Conservation (phyloP, 2,797 vertebrate species). For the Rhadinocentrus ornatus region DNA sequence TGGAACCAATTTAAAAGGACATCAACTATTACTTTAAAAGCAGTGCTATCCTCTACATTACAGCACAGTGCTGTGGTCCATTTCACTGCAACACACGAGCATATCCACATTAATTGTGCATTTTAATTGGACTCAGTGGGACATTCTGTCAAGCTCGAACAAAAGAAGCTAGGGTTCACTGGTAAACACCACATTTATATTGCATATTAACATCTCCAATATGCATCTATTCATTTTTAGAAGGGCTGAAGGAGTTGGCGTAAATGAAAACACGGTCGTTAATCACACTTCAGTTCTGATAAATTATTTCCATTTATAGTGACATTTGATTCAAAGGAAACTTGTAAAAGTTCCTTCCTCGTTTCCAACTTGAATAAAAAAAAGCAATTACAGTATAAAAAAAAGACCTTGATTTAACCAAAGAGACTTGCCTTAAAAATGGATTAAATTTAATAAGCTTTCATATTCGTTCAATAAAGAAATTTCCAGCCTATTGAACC, state of each 20-base stretch:
- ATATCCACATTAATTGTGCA: not conserved
- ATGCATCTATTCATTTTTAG: not conserved
- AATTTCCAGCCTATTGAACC: no score
- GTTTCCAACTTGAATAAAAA: not conserved
- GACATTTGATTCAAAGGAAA: not conserved
- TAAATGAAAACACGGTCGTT: not conserved
- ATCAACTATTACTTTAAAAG: not conserved
- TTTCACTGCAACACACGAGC: slow-evolving; percentile 5
- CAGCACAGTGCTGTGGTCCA: not conserved
- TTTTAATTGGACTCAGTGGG: slow-evolving; percentile 52
- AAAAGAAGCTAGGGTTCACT: not conserved
- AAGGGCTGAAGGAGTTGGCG: not conserved
- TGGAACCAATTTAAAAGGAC: not conserved
- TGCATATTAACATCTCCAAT: not conserved
- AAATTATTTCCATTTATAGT: not conserved
- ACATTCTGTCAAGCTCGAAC: slow-evolving; percentile 1
- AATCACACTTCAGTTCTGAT: not conserved
- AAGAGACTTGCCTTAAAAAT: not conserved
- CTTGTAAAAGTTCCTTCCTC: not conserved
- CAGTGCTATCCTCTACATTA: not conserved
- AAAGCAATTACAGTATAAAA: not conserved
- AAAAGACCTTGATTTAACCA: not conserved
- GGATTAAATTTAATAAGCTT: no score
- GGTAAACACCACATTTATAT: not conserved
- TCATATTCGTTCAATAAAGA: no score